Base-by-base conservation (phyloP, 2,113 vertebrate species). In the Xiphophorus couchianus region DNA sequence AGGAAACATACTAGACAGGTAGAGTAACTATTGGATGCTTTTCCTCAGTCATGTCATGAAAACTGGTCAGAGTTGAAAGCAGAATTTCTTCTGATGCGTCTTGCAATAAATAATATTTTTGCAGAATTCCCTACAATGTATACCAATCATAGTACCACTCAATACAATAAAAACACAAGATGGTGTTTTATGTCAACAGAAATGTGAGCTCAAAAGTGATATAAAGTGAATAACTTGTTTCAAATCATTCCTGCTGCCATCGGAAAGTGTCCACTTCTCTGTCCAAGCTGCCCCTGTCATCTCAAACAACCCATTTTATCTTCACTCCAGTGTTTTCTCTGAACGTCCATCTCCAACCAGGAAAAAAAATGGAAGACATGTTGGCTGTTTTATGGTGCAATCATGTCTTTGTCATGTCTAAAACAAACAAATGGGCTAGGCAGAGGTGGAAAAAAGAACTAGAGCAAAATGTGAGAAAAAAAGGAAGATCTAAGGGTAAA, bases 301-400 rank as follows among this genome's bases (percentile, higher is more conserved):
- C 75, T 71, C 4, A 48, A 42, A 42, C 10, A 33, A 31, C 15
- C 25, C 25, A 22, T 74, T 76, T 77, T n/a, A 64, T 62, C 68
- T 54, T 44, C 31, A 37, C 11, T 35, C 67, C 39, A 13, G 66
- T 17, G n/a, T 66, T 88, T 76, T 66, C 31, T 74, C 66, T 64
- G 51, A 89, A 62, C 48, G 37, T 76, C 71, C 25, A 19, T 81
- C 76, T 78, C 62, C 51, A 71, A 35, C 27, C 42, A 12, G 74
- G 54, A 82, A 71, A 69, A 62, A 74, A 82, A 83, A 85, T 1
- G 35, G 84, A 81, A 77, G 25, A 79, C 31, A 42, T 85, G 81
- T 88, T 37, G 58, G 75, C 67, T 63, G 65, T 62, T 81, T 67
- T 71, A 61, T 58, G 69, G 72, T 42, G 71, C 51, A 71, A 74